Evolutionary conservation across 2,888 invertebrate species (phyloP).

Genomic region (Acanthosepion lycidas): DNA sequence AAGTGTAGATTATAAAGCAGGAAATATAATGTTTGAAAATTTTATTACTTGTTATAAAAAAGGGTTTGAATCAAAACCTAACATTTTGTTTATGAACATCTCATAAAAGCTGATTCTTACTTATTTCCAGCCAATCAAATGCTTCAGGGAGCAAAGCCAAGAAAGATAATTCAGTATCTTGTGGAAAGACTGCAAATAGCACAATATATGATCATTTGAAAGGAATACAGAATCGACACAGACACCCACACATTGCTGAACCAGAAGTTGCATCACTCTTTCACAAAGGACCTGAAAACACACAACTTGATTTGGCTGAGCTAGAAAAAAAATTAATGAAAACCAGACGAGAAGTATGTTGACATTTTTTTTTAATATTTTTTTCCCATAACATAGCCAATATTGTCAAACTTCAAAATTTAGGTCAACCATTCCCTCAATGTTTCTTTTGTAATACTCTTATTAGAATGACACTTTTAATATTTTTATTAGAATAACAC

Average conservation of each 20-base stretch:
- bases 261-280: conserved; percentile 78
- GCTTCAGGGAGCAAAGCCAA: conserved; percentile 44
- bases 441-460: neutral
- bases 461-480: neutral
- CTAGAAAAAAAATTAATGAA: conserved; percentile 70
- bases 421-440: neutral
- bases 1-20: too few relatives aligned
- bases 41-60: too few relatives aligned
- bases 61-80: too few relatives aligned
- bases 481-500: neutral
- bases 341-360: conserved; percentile 68
- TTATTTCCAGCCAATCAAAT: conserved; percentile 47
- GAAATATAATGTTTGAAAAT: too few relatives aligned
- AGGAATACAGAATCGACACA: conserved; percentile 87
- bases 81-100: too few relatives aligned
- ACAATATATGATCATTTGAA: conserved; percentile 91
- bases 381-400: neutral
- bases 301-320: conserved; percentile 72
- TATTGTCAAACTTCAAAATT: neutral
- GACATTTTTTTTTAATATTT: neutral
- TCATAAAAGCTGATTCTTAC: too few relatives aligned
- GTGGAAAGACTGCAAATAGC: conserved; percentile 85
- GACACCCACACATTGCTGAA: conserved; percentile 89
- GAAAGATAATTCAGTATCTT: conserved; percentile 77
- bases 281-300: conserved; percentile 64